phyloP scores from a whole-genome alignment of 2,113 vertebrate species.

The Malurus melanocephalus region DNA sequence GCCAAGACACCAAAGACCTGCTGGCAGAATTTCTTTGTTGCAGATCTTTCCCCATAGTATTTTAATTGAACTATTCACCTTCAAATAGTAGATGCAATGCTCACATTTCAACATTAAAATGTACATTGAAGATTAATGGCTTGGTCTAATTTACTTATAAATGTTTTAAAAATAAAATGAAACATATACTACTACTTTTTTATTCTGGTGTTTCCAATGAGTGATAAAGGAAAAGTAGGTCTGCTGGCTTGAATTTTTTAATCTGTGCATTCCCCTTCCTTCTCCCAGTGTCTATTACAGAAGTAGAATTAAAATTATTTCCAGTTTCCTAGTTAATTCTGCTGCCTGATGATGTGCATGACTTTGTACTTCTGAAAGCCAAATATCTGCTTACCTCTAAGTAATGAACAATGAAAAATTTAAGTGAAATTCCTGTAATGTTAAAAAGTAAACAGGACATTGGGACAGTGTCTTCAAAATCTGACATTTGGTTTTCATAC shows the following conservation, averaged over 20 bases:
- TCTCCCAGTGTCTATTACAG: background rate
- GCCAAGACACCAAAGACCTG: background rate
- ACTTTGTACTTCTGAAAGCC: background rate
- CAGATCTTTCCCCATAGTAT: background rate
- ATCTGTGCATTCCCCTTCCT: background rate
- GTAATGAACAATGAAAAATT: background rate
- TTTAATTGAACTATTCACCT: background rate
- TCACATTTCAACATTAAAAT: background rate
- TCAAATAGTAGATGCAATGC: accelerated
- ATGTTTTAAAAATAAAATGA: background rate
- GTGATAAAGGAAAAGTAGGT: background rate
- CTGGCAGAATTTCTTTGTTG: background rate
- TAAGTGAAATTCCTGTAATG: background rate
- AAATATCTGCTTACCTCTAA: background rate
- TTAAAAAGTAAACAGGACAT: background rate
- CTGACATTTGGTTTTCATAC: background rate
- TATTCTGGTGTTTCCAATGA: background rate
- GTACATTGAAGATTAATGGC: background rate
- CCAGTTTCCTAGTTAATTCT: background rate
- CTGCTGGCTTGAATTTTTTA: background rate
- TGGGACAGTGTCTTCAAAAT: background rate
- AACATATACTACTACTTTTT: background rate
- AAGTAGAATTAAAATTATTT: background rate
- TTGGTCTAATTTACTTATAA: background rate
- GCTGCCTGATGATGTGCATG: accelerated